Conservation (phyloP, 2,888 invertebrate genomes). For the Athetis lepigone region DNA sequence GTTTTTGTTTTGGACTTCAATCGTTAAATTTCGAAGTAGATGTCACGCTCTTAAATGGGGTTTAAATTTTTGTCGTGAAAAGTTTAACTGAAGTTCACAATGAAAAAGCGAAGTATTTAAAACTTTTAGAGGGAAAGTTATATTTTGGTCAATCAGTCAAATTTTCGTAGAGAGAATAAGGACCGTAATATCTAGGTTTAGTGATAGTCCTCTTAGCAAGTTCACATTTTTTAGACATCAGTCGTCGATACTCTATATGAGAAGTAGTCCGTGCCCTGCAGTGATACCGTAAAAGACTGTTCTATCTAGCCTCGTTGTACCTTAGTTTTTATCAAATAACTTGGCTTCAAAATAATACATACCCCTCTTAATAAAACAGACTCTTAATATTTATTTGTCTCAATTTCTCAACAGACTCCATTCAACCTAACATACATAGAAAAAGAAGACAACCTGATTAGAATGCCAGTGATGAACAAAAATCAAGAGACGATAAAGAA, state of each 20-base stretch:
- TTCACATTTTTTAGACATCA: no score
- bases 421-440: constrained; percentile 77
- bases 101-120: no score
- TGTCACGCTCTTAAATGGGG: constrained; percentile 9
- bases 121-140: no score
- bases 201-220: neutral
- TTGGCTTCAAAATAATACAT: neutral
- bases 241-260: no score
- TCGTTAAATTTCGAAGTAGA: no score
- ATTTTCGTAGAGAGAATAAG: neutral
- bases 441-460: constrained; percentile 79
- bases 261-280: no score
- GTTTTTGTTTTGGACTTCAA: constrained; percentile 12
- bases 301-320: no score
- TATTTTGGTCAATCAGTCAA: neutral
- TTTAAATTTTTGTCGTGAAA: neutral
- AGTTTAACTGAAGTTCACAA: neutral
- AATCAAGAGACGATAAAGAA: constrained; percentile 65
- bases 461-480: constrained; percentile 72
- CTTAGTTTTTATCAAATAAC: neutral
- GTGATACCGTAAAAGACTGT: no score
- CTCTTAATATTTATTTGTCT: neutral
- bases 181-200: no score
- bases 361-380: no score
- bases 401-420: constrained; percentile 30